phyloP scores from a whole-genome alignment of 2,113 vertebrate genomes.

The Nymphicus hollandicus region DNA sequence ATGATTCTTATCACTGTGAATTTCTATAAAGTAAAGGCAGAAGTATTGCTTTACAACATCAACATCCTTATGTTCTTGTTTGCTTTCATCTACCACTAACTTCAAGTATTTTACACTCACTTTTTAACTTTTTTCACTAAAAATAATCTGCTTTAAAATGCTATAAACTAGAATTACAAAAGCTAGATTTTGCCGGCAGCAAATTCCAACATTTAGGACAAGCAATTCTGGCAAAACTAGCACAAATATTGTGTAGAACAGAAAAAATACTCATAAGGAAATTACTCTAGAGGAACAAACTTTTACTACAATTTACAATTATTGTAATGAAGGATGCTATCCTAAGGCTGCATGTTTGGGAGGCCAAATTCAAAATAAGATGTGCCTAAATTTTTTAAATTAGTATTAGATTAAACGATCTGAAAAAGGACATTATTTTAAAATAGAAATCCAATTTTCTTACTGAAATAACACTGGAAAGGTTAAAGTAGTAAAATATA shows the following conservation, averaged over 20 bases:
- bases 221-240: not conserved
- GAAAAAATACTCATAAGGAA: not conserved
- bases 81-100: not conserved
- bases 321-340: not conserved
- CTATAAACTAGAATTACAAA: not conserved
- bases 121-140: not conserved
- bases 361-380: not conserved
- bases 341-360: not conserved
- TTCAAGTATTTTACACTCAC: not conserved
- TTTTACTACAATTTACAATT: not conserved
- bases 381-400: not conserved
- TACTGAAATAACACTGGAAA: not conserved
- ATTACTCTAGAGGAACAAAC: not conserved
- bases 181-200: not conserved
- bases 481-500: slow-evolving; percentile 9
- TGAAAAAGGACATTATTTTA: not conserved
- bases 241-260: not conserved
- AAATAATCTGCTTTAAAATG: not conserved
- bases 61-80: not conserved
- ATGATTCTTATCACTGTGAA: not conserved
- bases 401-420: not conserved
- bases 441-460: not conserved
- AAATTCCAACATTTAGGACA: not conserved
- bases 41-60: not conserved
- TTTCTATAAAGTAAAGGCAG: not conserved